phyloP scores from a whole-genome alignment of 2,113 vertebrate species.

The Peucedramus taeniatus region DNA sequence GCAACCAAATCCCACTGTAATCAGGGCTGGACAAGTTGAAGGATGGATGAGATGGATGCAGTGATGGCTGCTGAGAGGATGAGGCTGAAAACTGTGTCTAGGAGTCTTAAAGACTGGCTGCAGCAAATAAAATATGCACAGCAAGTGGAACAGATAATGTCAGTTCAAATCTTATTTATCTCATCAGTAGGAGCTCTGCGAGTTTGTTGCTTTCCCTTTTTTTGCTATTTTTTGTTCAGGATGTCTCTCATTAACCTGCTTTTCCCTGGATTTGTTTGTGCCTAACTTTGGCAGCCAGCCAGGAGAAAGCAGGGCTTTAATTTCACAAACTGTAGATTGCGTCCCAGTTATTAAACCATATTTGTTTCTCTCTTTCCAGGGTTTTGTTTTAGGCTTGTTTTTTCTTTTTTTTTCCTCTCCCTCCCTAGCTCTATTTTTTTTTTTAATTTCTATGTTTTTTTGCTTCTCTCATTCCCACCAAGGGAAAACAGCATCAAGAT shows the following conservation, averaged over 20 bases:
- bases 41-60: background rate
- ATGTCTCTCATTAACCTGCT: conserved; percentile 64
- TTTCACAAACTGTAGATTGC: conserved; percentile 1
- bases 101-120: background rate
- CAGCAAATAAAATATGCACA: background rate
- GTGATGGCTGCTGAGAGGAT: conserved; percentile 6
- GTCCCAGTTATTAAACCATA: conserved; percentile 43
- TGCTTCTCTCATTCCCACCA: background rate
- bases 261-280: conserved; percentile 43
- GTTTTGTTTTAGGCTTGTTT: background rate
- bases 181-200: background rate
- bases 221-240: background rate
- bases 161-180: conserved; percentile 47
- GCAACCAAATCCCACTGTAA: background rate
- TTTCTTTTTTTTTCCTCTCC: background rate
- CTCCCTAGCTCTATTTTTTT: background rate
- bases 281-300: conserved; percentile 40
- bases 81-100: background rate
- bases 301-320: conserved; percentile 22
- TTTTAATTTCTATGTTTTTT: background rate
- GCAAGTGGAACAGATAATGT: conserved; percentile 17
- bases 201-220: background rate
- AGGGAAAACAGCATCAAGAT: background rate
- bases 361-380: conserved; percentile 15
- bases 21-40: background rate